Conservation (phyloP, 2,797 vertebrate species). For the Galagoides demidoff region DNA sequence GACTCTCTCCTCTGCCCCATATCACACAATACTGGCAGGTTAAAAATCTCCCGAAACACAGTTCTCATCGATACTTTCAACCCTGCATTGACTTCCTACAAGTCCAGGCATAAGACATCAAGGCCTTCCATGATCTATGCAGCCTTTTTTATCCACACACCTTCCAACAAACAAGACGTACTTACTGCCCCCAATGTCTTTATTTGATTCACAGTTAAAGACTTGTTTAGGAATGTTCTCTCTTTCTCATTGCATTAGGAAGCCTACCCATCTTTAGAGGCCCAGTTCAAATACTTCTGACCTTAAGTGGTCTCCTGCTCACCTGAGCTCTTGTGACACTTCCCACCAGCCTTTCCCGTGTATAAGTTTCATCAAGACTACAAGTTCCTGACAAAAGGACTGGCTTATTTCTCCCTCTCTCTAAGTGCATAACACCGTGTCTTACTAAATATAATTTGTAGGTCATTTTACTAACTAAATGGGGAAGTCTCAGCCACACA, state of each 20-base stretch:
- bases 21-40: not conserved
- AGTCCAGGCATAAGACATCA: not conserved
- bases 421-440: not conserved
- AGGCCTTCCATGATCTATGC: not conserved
- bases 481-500: not conserved
- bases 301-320: not conserved
- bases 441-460: not conserved
- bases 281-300: not conserved
- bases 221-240: not conserved
- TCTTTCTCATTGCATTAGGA: constrained; percentile 9
- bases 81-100: not conserved
- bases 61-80: not conserved
- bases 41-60: not conserved
- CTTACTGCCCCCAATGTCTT: not conserved
- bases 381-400: not conserved
- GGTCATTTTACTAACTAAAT: not conserved
- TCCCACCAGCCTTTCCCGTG: not conserved
- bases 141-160: not conserved
- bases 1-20: not conserved
- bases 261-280: not conserved
- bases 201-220: not conserved
- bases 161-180: not conserved
- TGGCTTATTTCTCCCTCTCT: not conserved
- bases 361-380: not conserved
- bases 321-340: not conserved